Conservation (phyloP, 2,797 vertebrate species). For the Centropyge bicolor region DNA sequence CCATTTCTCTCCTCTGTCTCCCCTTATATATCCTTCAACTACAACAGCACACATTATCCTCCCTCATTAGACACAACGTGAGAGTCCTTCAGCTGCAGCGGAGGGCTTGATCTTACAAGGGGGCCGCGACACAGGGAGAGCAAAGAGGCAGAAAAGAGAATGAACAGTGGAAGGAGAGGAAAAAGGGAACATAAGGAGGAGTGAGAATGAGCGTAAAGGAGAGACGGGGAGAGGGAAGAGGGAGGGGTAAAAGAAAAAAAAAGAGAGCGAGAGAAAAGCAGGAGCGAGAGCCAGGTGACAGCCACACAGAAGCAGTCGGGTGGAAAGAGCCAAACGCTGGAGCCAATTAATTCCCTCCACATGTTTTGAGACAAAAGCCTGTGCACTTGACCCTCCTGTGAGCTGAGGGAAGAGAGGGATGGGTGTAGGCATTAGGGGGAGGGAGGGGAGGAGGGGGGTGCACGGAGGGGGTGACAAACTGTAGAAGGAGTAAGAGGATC, state of each 20-base stretch:
- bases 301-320: conserved; percentile 72
- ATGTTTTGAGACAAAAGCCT: conserved; percentile 81
- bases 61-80: conserved; percentile 71
- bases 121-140: conserved; percentile 50
- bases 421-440: conserved; percentile 42
- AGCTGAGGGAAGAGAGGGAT: conserved; percentile 65
- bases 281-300: conserved; percentile 77
- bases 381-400: conserved; percentile 78
- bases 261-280: conserved; percentile 22
- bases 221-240: conserved; percentile 21
- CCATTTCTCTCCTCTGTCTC: conserved; percentile 29
- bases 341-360: conserved; percentile 84
- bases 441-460: conserved; percentile 60
- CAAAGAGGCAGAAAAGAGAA: conserved; percentile 29
- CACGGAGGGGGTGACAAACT: conserved; percentile 62
- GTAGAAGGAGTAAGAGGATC: conserved; percentile 55
- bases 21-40: conserved; percentile 49
- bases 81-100: conserved; percentile 76
- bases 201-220: conserved; percentile 41
- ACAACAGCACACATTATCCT: conserved; percentile 65
- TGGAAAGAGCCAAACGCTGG: conserved; percentile 78
- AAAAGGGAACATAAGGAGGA: conserved; percentile 30
- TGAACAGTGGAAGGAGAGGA: conserved; percentile 26
- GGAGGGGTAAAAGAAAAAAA: conserved; percentile 15
- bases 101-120: conserved; percentile 78